Evolutionary conservation across 2,888 invertebrate species (phyloP).

Genomic region (Chironomus riparius): DNA sequence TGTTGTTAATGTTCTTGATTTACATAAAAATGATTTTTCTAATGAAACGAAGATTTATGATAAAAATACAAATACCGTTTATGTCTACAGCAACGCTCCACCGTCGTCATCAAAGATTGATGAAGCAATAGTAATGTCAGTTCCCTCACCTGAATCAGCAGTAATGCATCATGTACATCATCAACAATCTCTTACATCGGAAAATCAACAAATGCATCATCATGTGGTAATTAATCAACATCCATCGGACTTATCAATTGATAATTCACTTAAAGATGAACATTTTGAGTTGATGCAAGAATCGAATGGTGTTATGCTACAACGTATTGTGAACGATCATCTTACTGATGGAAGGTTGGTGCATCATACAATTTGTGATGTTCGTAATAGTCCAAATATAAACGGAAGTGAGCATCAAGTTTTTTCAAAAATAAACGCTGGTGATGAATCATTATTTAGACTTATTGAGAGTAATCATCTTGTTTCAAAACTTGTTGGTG

Average conservation of each 20-base stretch:
- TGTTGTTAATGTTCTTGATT: slow-evolving; percentile 72
- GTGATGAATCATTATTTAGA: slow-evolving; percentile 39
- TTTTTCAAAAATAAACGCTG: background rate
- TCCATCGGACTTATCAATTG: slow-evolving; percentile 17
- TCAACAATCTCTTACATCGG: background rate
- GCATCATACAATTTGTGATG: slow-evolving; percentile 9
- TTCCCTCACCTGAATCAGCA: background rate
- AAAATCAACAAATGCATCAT: slow-evolving; percentile 17
- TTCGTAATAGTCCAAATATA: background rate
- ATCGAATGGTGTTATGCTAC: slow-evolving; percentile 19
- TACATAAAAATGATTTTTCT: slow-evolving; percentile 38
- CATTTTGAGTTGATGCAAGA: slow-evolving; percentile 18
- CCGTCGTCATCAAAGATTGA: slow-evolving; percentile 13
- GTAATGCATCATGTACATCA: background rate
- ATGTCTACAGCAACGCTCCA: slow-evolving; percentile 20
- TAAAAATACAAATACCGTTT: slow-evolving; percentile 33
- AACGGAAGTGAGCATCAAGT: slow-evolving; percentile 8
- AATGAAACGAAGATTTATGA: slow-evolving; percentile 38
- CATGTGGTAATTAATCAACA: slow-evolving; percentile 23
- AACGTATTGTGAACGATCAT: slow-evolving; percentile 13
- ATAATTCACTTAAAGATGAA: slow-evolving; percentile 18
- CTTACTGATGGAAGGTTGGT: background rate
- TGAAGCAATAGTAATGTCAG: background rate
- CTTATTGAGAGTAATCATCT: slow-evolving; percentile 39
- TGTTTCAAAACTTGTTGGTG: slow-evolving; percentile 32